Evolutionary conservation across 2,113 vertebrate species (phyloP).

Genomic region (Triplophysa dalaica): DNA sequence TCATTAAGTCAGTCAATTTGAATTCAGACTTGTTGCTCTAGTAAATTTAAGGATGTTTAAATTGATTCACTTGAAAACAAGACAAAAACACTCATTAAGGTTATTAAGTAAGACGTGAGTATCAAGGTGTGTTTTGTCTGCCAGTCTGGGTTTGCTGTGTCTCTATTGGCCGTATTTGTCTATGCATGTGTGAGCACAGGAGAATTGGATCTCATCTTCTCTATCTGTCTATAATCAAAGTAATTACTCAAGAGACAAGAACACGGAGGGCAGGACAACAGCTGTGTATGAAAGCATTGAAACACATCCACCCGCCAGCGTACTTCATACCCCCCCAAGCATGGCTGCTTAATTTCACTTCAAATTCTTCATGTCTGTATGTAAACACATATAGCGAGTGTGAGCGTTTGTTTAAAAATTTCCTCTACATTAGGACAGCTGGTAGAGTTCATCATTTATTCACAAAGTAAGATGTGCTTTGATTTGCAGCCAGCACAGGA

Average conservation of each 20-base stretch:
- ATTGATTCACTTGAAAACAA: too few relatives aligned
- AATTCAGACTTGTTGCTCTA: too few relatives aligned
- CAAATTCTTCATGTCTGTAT: not conserved
- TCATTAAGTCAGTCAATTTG: too few relatives aligned
- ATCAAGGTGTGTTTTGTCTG: not conserved
- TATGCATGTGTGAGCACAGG: conserved; percentile 8
- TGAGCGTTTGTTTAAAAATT: conserved; percentile 4
- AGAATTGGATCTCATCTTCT: conserved; percentile 43
- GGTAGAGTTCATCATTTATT: conserved; percentile 40
- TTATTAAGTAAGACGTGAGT: not conserved
- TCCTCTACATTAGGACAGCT: conserved; percentile 15
- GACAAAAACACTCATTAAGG: not conserved
- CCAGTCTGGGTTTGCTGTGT: not conserved
- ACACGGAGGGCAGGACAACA: conserved; percentile 42
- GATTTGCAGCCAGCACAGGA: conserved; percentile 38
- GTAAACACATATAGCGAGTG: not conserved
- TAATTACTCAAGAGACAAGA: conserved; percentile 51
- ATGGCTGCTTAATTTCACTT: conserved; percentile 31
- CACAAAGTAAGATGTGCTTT: conserved; percentile 33
- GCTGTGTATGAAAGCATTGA: conserved; percentile 41
- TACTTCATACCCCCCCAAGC: conserved; percentile 25
- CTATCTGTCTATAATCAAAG: conserved; percentile 49
- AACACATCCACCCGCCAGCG: conserved; percentile 15
- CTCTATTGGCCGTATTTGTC: not conserved
- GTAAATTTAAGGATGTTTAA: not conserved